Base-by-base conservation (phyloP, 2,888 invertebrate species). In the Drosophila neonasuta region DNA sequence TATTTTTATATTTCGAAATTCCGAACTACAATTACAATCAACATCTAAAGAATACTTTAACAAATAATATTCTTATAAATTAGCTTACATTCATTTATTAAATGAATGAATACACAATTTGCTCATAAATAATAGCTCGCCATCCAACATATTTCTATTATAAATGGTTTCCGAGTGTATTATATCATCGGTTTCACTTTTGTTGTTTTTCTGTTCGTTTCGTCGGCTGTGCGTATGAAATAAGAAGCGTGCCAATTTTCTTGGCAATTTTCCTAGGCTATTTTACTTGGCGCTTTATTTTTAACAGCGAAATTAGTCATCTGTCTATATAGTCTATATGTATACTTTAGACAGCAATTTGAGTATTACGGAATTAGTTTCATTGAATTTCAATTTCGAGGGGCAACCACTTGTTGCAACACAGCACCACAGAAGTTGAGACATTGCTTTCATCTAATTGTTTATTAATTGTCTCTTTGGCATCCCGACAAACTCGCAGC, bases 201-300 rank as follows among this genome's bases (percentile, higher is more conserved):
- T 42, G 2, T 44, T 62, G 56, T 44, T 36, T 50, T 30, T 41
- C 7, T 15, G 5, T 17, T 39, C 55, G 13, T 59, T 51, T 48
- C 24, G 41, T 57, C 46, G n/a, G 32, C 11, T 62, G 34, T 60
- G 54, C 59, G 48, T 58, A 30, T 58, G 59, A 68, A 68, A 66
- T 68, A 49, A 86, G 80, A 81, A 86, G 81, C 81, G 81, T 81
- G 81, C 81, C 81, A 81, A 81, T 77, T 81, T 83, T 86, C 79
- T 86, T 72, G 75, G 75, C 86, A 80, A 68, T 71, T 65, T 76
- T 84, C 69, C 63, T 66, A 58, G 34, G 24, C 30, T 49, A 17
- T 59, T 71, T 72, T 68, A 24, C 56, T 36, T 39, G 63, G n/a
- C 6, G 10, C 44, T 42, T 63, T 81, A 86, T 81, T 86, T 86